These are phyloP conservation scores for Loris lydekkerianus DNA, from an alignment of 2,797 vertebrate species.

Conservation along the genomic window DNA sequence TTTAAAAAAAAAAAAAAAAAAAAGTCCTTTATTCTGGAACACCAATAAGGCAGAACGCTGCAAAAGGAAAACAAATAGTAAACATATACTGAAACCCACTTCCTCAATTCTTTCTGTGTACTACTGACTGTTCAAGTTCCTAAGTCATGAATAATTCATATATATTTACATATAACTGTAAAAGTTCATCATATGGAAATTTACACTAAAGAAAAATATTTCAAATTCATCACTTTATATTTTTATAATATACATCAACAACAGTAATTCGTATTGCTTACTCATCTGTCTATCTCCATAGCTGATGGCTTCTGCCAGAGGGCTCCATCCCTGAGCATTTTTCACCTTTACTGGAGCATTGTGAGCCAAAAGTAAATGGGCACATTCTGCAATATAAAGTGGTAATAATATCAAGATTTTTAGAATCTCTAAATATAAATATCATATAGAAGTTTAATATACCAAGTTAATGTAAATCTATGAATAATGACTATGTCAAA, in stretches of 20 bases:
- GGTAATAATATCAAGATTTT: constrained; percentile 48
- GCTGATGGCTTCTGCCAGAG: constrained; percentile 99
- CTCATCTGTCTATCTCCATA: constrained; percentile 99
- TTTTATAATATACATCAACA: constrained; percentile 5
- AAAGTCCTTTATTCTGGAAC: not conserved
- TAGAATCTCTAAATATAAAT: constrained; percentile 38
- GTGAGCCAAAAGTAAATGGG: constrained; percentile 98
- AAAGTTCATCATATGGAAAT: not conserved
- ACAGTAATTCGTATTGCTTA: constrained; percentile 87
- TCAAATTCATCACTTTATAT: not conserved
- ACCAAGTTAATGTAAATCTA: not conserved
- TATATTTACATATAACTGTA: constrained; percentile 1
- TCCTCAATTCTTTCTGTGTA: constrained; percentile 14
- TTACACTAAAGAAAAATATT: not conserved
- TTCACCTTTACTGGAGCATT: constrained; percentile 99
- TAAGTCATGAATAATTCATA: not conserved
- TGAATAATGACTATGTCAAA: not conserved
- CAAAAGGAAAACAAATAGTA: not conserved
- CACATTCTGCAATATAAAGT: constrained; percentile 93
- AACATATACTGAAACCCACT: not conserved
- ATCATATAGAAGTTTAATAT: constrained; percentile 43
- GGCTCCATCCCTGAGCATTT: constrained; percentile 99
- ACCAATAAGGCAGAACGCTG: not conserved
- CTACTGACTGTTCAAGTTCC: not conserved
- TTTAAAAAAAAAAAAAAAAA: not conserved